A percentile compares a stretch with the other conserved stretches of the same genome.
phyloP scores from a whole-genome alignment of 2,888 invertebrate species.

The Gibbula magus region DNA sequence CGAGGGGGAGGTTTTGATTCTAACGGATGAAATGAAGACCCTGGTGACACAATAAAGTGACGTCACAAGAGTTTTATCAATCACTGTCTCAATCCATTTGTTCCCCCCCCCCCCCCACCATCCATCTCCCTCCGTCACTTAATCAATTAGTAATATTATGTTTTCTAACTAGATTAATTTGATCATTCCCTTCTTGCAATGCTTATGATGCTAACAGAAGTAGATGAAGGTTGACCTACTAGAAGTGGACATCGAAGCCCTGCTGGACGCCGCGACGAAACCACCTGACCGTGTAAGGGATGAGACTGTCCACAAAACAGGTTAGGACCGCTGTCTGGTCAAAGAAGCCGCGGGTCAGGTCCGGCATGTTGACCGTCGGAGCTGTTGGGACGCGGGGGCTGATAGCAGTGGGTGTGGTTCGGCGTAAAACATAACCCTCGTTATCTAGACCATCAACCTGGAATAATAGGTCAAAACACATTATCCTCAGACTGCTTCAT shows the following conservation, averaged over 20 bases:
- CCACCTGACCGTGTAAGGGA: conserved; percentile 81
- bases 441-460: conserved; percentile 82
- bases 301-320: conserved; percentile 81
- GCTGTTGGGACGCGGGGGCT: conserved; percentile 79
- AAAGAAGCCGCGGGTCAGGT: conserved; percentile 73
- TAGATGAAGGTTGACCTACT: conserved; percentile 55
- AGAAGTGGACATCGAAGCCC: conserved; percentile 74
- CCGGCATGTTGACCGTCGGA: conserved; percentile 78
- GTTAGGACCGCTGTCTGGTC: conserved; percentile 78
- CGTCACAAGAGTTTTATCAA: no score
- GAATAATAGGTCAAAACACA: no score
- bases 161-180: no score
- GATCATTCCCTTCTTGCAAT: no score
- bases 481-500: no score
- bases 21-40: no score
- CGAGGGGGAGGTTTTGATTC: no score
- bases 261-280: conserved; percentile 70
- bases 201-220: neutral
- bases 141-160: no score
- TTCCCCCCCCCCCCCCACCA: no score
- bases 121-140: no score
- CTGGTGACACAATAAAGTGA: no score
- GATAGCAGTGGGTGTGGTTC: conserved; percentile 83
- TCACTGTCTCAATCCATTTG: no score
- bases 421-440: conserved; percentile 79